These are phyloP conservation scores for Aulostomus chinensis DNA, from an alignment of 2,797 vertebrate species.

Conservation along the genomic window DNA sequence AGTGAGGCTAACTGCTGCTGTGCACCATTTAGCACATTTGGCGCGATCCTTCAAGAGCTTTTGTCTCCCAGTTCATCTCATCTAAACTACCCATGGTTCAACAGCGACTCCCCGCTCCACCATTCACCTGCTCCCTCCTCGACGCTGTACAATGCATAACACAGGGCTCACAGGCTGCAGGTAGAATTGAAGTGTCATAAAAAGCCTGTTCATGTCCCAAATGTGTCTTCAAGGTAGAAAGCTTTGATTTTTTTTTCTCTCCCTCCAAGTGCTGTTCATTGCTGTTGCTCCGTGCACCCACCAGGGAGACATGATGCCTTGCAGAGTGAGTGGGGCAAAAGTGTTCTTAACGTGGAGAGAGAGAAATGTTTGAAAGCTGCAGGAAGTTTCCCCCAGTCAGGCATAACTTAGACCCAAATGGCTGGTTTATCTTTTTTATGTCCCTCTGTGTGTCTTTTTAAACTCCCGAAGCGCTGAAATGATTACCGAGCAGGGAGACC, in stretches of 20 bases:
- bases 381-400: slow-evolving; percentile 53
- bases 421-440: slow-evolving; percentile 38
- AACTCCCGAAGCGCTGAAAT: slow-evolving; percentile 38
- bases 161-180: slow-evolving; percentile 52
- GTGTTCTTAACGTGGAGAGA: slow-evolving; percentile 44
- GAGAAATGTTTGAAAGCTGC: slow-evolving; percentile 56
- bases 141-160: slow-evolving; percentile 53
- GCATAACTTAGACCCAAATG: slow-evolving; percentile 54
- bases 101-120: slow-evolving; percentile 43
- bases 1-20: slow-evolving; percentile 55
- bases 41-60: slow-evolving; percentile 49
- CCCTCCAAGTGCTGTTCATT: slow-evolving; percentile 47
- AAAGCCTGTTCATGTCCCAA: slow-evolving; percentile 68
- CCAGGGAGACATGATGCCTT: slow-evolving; percentile 38
- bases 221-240: slow-evolving; percentile 63
- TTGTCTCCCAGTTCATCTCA: slow-evolving; percentile 55
- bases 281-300: slow-evolving; percentile 49
- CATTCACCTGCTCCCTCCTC: slow-evolving; percentile 42
- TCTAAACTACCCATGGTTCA: slow-evolving; percentile 58
- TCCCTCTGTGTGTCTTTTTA: slow-evolving; percentile 45
- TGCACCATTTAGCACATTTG: slow-evolving; percentile 71
- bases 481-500: slow-evolving; percentile 24
- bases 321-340: slow-evolving; percentile 29
- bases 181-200: slow-evolving; percentile 73
- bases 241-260: slow-evolving; percentile 42